Base-by-base conservation (phyloP, 2,888 invertebrate genomes). In the Phalera bucephala region DNA sequence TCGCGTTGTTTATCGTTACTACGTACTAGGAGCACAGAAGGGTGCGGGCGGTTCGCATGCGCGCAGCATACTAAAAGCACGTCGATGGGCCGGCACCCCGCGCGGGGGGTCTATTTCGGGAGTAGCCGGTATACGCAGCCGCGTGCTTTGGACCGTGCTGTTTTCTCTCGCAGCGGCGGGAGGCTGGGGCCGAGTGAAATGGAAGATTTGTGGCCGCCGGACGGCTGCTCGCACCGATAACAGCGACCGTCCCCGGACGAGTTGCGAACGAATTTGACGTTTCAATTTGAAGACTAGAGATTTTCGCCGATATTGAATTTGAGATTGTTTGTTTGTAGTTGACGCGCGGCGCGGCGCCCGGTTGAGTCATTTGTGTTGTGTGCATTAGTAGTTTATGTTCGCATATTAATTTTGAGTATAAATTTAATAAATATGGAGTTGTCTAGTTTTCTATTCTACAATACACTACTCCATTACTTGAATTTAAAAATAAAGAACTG, bases 1-100 rank as follows among this genome's bases (percentile, higher is more conserved):
- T 77, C 77, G 80, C 81, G 82, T 72, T n/a, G 53, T 55, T 41
- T 70, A 70, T 63, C 60, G 58, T 55, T 71, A 53, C 60, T 60
- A 53, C 55, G 60, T 75, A 82, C 78, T 59, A 79, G 81, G 82
- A 77, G 80, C 82, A 69, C 76, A 83, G 81, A 81, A 83, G 85
- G 80, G 86, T 88, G 89, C 89, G 87, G 86, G 87, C 87, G 84
- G 82, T 81, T 82, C 88, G 89, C 89, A 89, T 88, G 89, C 89
- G 89, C 88, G 88, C 85, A 89, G 89, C 89, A 89, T 86, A 89
- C 89, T 89, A 89, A 89, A 88, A 89, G 89, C 89, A 89, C 88
- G 89, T 87, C 88, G 87, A 86, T 88, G 85, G 82, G 70, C 74
- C 77, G 75, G 75, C 68, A 67, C 71, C 73, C 72, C 71, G 79